Percentiles rank a stretch among this genome's conserved stretches.
Conservation (phyloP, 2,888 invertebrate genomes). For the Epistrophe eligans region DNA sequence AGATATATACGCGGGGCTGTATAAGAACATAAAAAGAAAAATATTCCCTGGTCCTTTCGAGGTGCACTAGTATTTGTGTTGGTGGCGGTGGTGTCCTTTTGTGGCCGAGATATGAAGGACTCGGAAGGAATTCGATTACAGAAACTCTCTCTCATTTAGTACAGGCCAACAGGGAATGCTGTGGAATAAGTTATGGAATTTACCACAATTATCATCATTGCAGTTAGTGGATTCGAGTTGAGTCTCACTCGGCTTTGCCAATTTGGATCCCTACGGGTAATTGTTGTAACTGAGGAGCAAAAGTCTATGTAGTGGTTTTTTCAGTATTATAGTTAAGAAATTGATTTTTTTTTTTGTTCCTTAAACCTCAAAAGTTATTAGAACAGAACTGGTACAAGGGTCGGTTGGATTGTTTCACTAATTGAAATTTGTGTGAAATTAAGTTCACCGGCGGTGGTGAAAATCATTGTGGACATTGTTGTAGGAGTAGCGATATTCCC, state of each 20-base stretch:
- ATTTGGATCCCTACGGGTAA: slow-evolving; percentile 14
- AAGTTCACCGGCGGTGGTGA: slow-evolving; percentile 9
- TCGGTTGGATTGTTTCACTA: slow-evolving; percentile 43
- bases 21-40: slow-evolving; percentile 14
- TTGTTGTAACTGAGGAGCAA: slow-evolving; percentile 32
- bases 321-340: slow-evolving; percentile 1
- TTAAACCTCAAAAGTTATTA: slow-evolving; percentile 36
- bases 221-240: slow-evolving; percentile 32
- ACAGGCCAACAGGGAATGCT: slow-evolving; percentile 17
- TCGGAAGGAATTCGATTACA: slow-evolving; percentile 42
- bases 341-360: not conserved
- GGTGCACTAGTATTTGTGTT: not conserved
- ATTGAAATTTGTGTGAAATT: slow-evolving; percentile 47
- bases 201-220: slow-evolving; percentile 53
- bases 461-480: slow-evolving; percentile 33
- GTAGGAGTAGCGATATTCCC: not conserved
- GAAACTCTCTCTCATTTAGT: slow-evolving; percentile 27
- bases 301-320: not conserved
- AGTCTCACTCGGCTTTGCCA: slow-evolving; percentile 10
- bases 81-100: not conserved
- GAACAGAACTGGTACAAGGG: slow-evolving; percentile 8
- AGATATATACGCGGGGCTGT: not conserved
- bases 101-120: slow-evolving; percentile 24
- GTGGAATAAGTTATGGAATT: slow-evolving; percentile 48
- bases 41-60: not conserved